Base-by-base conservation (phyloP, 2,797 vertebrate genomes). In the Pteropus rufus region DNA sequence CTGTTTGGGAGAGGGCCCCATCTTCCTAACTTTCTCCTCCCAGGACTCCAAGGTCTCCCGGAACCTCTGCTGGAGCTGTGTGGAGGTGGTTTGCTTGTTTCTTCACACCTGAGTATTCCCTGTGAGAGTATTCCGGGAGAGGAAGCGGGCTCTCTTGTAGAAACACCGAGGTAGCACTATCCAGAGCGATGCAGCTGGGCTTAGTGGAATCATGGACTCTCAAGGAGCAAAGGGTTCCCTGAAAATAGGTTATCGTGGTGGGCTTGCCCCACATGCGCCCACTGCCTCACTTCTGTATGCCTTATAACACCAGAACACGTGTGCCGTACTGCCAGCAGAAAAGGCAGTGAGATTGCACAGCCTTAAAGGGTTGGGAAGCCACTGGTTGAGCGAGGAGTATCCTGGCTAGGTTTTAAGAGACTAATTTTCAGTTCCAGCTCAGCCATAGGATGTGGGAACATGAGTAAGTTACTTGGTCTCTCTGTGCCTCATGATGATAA, bases 41-140 rank as follows among this genome's bases (percentile, higher is more conserved):
- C 3, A 0, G 3, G 29, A n/a, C 36, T 44, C 83, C 62, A 4
- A 7, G 3, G 14, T 10, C 29, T 76, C 62, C 7, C 14, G 12
- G 46, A 76, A 49, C 24, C 26, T 84, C 46, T 60, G 26, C 54
- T 31, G 10, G 39, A 41, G 52, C 29, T 39, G 11, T 29, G 36
- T 4, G 75, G 67, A 86, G 44, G 46, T 18, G 4, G 11, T 69
- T n/a, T 41, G 34, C 21, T 44, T 39, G 39, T 60, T 67, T 36
- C 56, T 65, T 72, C 67, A 21, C 54, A 26, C 56, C 60, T 18
- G 8, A 14, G 36, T 34, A 4, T 41, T 29, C 31, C 54, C 41
- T 39, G 23, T 23, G 49, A n/a, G n/a, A n/a, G n/a, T n/a, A n/a
- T n/a, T 26, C 60, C 0, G 1, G 73, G 64, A 67, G 31, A 34